phyloP scores from a whole-genome alignment of 2,797 vertebrate genomes.

The Phalanger gymnotis region DNA sequence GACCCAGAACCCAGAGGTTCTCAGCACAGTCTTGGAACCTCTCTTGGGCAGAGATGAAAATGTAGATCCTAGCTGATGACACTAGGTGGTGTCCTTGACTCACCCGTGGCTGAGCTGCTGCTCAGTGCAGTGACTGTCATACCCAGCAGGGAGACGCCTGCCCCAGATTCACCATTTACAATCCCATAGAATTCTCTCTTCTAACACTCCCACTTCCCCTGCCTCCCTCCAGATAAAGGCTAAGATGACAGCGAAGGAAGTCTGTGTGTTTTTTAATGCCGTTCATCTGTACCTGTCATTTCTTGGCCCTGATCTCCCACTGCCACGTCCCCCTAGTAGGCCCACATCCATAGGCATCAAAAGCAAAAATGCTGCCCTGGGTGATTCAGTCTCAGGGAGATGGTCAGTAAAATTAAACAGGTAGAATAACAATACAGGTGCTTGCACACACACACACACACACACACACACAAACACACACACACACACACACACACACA shows the following conservation, averaged over 20 bases:
- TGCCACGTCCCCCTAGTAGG: not conserved
- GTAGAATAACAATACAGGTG: not conserved
- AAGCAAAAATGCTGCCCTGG: not conserved
- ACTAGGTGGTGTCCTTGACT: conserved; percentile 55
- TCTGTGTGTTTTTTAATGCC: not conserved
- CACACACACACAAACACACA: not conserved
- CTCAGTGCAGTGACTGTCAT: not conserved
- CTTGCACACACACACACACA: too few relatives aligned
- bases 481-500: too few relatives aligned
- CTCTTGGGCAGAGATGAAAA: conserved; percentile 38
- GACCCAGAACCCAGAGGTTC: not conserved
- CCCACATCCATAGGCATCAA: not conserved
- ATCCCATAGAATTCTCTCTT: not conserved
- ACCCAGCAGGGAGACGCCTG: too few relatives aligned
- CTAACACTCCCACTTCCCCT: not conserved
- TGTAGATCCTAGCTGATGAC: conserved; percentile 22
- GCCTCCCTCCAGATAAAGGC: not conserved
- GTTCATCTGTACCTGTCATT: not conserved
- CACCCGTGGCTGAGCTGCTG: not conserved
- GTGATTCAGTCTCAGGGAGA: not conserved
- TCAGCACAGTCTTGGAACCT: not conserved
- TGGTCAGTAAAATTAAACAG: not conserved
- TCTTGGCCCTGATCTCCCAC: not conserved
- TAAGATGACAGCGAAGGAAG: not conserved
- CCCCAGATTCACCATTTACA: not conserved